Evolutionary conservation across 2,888 invertebrate species (phyloP), one percentile per base, ranked within the genome.

Genomic region (Cryptus viduatorius): DNA sequence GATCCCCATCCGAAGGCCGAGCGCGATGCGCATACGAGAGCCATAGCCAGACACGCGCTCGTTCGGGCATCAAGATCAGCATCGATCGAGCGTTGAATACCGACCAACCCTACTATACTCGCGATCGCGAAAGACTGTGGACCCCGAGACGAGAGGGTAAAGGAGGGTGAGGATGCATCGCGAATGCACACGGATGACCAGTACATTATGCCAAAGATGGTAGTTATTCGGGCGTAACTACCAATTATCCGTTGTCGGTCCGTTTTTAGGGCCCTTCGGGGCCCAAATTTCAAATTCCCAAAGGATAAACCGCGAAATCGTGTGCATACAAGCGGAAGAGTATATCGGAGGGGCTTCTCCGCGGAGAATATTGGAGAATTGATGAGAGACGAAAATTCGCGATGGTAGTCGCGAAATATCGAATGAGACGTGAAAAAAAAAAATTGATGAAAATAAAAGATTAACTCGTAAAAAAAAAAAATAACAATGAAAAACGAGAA

Each of bases 161-260:
- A 1, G 31, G 24, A 3, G 24, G 46, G 19, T 5, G 14, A n/a
- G 24, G 14, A 48, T 61, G 61, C 37, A 37, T 5, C 61, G 46
- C 8, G 56, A 56, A 56, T 56, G 56, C 56, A 24, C 56, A 56
- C 19, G 56, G 24, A 16, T 19, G 3, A 46, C 10, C 64, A 5
- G 71, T 61, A 78, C 69, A 75, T 81, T 82, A 72, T 79, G 73
- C 78, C 68, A 69, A 61, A 50, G 56, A 59, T 59, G 76, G 61
- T 79, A 48, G 83, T 83, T 83, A 83, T 83, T 83, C 71, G 79
- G 79, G 76, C 79, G 76, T 71, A 83, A 79, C 83, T 65, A 76
- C 83, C 79, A 83, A 83, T 83, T 83, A 83, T 76, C 64, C 71
- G 64, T 29, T 31, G 71, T 24, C 19, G 44, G 77, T 37, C 14